Evolutionary conservation across 2,113 vertebrate species (phyloP).

Genomic region (Amblyornis subalaris): DNA sequence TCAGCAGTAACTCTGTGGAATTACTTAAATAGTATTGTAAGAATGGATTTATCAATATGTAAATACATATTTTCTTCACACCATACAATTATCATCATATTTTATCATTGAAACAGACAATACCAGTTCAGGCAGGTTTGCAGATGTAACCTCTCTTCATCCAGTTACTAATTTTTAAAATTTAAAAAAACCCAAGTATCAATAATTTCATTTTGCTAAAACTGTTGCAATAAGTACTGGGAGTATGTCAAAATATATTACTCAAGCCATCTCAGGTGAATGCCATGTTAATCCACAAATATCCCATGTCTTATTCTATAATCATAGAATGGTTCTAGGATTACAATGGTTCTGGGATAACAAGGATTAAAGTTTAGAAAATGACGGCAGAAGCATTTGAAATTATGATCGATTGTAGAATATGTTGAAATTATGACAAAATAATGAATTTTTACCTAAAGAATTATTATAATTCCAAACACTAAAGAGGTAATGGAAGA

Average conservation of each 20-base stretch:
- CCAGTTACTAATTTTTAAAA: not conserved
- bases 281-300: not conserved
- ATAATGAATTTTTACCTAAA: not conserved
- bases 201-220: not conserved
- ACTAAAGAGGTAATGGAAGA: not conserved
- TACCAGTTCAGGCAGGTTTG: not conserved
- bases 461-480: not conserved
- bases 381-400: not conserved
- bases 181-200: not conserved
- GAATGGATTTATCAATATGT: not conserved
- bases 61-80: not conserved
- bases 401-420: not conserved
- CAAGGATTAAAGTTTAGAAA: not conserved
- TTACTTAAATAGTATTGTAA: not conserved
- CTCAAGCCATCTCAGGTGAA: not conserved
- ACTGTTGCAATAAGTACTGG: not conserved
- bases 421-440: not conserved
- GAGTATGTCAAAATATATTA: not conserved
- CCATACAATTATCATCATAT: not conserved
- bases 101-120: not conserved
- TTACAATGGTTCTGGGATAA: not conserved
- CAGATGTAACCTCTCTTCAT: not conserved
- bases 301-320: not conserved
- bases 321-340: not conserved
- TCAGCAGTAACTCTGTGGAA: not conserved